Conservation (phyloP, 2,888 invertebrate species). For the Dasysyrphus tricinctus region DNA sequence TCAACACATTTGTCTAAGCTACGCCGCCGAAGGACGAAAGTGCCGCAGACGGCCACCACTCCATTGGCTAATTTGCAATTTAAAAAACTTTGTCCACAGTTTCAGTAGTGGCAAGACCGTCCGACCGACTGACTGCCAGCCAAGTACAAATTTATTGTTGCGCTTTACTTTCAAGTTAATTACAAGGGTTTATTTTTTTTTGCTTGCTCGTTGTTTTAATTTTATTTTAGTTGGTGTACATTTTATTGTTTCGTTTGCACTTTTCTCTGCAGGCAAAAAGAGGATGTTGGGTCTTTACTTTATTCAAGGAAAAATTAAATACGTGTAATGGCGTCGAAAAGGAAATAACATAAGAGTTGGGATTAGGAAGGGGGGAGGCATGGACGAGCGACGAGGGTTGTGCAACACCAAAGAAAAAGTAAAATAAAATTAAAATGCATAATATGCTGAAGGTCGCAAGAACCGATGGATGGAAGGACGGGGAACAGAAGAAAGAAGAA, state of each 20-base stretch:
- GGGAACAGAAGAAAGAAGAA: background rate
- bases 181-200: conserved; percentile 46
- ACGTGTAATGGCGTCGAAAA: conserved; percentile 2
- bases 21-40: background rate
- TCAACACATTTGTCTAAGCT: background rate
- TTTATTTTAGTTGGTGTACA: conserved; percentile 13
- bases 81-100: conserved; percentile 9
- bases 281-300: conserved; percentile 4
- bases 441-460: conserved; percentile 1
- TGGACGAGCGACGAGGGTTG: background rate
- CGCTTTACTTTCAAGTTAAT: conserved; percentile 74
- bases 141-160: conserved; percentile 71
- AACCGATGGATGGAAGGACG: background rate
- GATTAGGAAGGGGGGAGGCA: background rate
- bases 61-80: conserved; percentile 26
- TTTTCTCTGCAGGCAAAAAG: conserved; percentile 22
- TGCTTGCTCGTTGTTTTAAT: background rate
- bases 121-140: conserved; percentile 2
- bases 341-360: conserved; percentile 2
- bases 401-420: background rate
- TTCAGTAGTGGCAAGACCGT: background rate
- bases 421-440: background rate
- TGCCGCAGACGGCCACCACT: background rate
- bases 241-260: conserved; percentile 25
- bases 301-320: conserved; percentile 8